These are phyloP conservation scores for Conus ventricosus DNA, from an alignment of 1,140 invertebrate genomes.

Conservation along the genomic window DNA sequence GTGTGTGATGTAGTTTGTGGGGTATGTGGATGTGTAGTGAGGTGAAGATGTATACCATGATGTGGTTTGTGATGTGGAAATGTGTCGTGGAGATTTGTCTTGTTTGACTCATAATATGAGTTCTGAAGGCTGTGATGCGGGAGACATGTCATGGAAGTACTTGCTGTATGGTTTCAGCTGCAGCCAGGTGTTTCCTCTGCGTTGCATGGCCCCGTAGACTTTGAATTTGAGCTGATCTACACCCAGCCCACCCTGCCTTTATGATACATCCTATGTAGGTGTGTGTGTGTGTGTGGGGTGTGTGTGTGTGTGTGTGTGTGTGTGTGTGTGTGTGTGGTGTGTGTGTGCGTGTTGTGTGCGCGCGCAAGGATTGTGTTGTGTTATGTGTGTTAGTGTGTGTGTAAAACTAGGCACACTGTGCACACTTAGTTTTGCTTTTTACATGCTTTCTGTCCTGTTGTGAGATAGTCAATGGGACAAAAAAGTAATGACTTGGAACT, in stretches of 20 bases:
- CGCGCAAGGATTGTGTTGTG: too few species aligned
- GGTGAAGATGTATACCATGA: not conserved
- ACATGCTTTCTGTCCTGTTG: too few species aligned
- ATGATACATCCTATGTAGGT: constrained; percentile 71
- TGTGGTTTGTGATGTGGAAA: not conserved
- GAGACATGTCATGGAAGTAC: too few species aligned
- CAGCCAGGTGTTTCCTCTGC: constrained; percentile 60
- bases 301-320: constrained; percentile 16
- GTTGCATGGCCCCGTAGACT: constrained; percentile 72
- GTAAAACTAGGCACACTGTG: too few species aligned
- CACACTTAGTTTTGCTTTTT: too few species aligned
- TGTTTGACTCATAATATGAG: not conserved
- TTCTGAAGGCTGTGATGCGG: too few species aligned
- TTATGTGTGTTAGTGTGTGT: too few species aligned
- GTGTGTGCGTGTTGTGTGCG: not conserved
- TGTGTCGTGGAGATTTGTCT: not conserved
- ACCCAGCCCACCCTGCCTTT: constrained; percentile 71
- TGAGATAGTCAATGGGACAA: too few species aligned
- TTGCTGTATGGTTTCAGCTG: constrained; percentile 7
- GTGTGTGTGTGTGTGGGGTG: constrained; percentile 33
- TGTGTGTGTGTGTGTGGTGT: not conserved
- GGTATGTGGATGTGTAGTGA: not conserved
- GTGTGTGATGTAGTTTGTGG: not conserved
- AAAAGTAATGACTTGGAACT: too few species aligned
- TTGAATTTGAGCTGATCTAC: constrained; percentile 72